Conservation (phyloP, 2,113 vertebrate species). For the Steatornis caripensis region DNA sequence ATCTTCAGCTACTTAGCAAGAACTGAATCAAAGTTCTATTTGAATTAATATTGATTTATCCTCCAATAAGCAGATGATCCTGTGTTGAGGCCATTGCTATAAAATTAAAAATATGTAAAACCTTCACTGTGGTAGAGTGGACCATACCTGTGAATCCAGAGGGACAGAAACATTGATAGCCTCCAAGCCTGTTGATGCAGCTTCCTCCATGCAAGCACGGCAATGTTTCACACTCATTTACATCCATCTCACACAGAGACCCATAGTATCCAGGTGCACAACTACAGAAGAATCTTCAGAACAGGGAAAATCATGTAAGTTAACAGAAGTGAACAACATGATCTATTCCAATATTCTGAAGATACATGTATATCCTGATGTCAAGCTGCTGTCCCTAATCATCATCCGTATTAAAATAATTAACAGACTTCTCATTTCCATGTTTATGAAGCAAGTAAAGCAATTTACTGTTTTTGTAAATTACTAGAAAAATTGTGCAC, state of each 20-base stretch:
- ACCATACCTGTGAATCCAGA: conserved; percentile 82
- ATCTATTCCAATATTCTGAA: not conserved
- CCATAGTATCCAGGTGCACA: conserved; percentile 79
- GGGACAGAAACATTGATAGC: conserved; percentile 75
- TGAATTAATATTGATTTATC: not conserved
- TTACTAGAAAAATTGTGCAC: not conserved
- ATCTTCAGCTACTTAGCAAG: not conserved
- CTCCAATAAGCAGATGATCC: not conserved
- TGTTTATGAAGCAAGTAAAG: not conserved
- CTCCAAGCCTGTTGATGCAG: conserved; percentile 77
- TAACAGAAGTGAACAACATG: not conserved
- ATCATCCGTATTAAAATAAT: not conserved
- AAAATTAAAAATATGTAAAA: not conserved
- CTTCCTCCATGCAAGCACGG: conserved; percentile 80
- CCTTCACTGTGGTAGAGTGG: not conserved
- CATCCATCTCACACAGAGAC: conserved; percentile 77
- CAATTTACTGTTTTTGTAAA: not conserved
- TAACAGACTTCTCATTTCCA: not conserved
- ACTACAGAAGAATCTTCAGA: conserved; percentile 74
- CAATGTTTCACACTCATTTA: conserved; percentile 80
- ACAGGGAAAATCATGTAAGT: not conserved
- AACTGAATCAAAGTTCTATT: not conserved
- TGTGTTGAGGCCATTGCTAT: not conserved
- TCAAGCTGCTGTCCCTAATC: not conserved
- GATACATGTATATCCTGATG: not conserved